These are phyloP conservation scores for Sphenopsis melanotis DNA, from an alignment of 2,797 vertebrate genomes.

Conservation along the genomic window DNA sequence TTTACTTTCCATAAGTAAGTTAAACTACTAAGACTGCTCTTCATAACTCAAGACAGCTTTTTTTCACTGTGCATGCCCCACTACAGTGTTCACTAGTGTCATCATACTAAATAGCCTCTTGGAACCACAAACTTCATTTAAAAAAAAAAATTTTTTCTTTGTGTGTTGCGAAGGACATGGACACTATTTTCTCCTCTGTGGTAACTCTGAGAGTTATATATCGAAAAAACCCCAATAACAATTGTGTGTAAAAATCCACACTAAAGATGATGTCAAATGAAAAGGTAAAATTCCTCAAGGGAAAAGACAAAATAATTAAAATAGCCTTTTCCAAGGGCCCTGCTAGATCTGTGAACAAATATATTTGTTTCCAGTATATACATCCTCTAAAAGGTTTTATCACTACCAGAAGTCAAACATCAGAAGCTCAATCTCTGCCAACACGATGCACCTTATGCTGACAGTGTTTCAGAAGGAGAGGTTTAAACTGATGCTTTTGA, in stretches of 20 bases:
- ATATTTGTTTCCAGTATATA: background rate
- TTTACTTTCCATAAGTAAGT: background rate
- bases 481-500: background rate
- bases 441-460: background rate
- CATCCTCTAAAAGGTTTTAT: background rate
- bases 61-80: background rate
- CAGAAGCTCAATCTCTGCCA: background rate
- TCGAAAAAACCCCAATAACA: background rate
- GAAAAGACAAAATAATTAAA: background rate
- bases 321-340: background rate
- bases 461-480: background rate
- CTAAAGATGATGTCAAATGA: background rate
- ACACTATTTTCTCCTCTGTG: background rate
- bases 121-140: background rate
- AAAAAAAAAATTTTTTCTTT: no score
- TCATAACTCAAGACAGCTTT: background rate
- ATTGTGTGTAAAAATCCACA: background rate
- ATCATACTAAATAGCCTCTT: background rate
- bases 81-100: background rate
- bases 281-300: background rate
- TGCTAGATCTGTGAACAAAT: fast-evolving
- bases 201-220: background rate
- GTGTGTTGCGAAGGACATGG: background rate
- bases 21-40: background rate
- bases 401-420: background rate